Conservation (phyloP, 2,113 vertebrate species). For the Bubo blakistoni region DNA sequence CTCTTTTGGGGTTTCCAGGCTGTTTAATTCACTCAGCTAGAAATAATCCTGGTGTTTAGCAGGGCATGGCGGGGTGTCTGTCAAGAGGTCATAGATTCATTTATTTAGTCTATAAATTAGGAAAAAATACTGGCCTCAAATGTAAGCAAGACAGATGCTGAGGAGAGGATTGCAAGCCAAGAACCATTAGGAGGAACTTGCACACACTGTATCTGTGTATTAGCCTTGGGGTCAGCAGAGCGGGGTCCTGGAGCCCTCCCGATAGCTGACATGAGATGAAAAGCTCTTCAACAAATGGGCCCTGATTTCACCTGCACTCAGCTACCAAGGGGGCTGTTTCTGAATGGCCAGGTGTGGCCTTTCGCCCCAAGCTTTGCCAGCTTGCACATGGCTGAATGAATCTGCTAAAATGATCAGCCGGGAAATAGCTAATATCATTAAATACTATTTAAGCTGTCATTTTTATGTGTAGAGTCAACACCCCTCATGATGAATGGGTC, state of each 20-base stretch:
- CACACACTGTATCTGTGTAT: not conserved
- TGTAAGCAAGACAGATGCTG: slow-evolving; percentile 31
- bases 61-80: not conserved
- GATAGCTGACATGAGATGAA: not conserved
- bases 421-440: slow-evolving; percentile 49
- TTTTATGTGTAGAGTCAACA: slow-evolving; percentile 50
- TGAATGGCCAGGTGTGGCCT: slow-evolving; percentile 44
- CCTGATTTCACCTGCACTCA: slow-evolving; percentile 22
- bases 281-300: not conserved
- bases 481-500: slow-evolving; percentile 15
- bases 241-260: not conserved
- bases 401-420: slow-evolving; percentile 44
- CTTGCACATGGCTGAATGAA: slow-evolving; percentile 30
- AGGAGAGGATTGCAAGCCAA: slow-evolving; percentile 13
- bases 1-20: not conserved
- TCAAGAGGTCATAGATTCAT: slow-evolving; percentile 1
- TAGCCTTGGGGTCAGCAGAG: slow-evolving; percentile 1
- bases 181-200: slow-evolving; percentile 8
- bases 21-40: slow-evolving; percentile 24
- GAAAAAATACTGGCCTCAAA: not conserved
- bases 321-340: slow-evolving; percentile 27
- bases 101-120: slow-evolving; percentile 44
- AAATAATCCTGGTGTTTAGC: slow-evolving; percentile 21
- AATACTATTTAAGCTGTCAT: slow-evolving; percentile 53
- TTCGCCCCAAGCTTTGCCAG: slow-evolving; percentile 39